A percentile compares a stretch with the other conserved stretches of the same genome.
Conservation (phyloP, 2,888 invertebrate species). For the Drosophila diplacantha region DNA sequence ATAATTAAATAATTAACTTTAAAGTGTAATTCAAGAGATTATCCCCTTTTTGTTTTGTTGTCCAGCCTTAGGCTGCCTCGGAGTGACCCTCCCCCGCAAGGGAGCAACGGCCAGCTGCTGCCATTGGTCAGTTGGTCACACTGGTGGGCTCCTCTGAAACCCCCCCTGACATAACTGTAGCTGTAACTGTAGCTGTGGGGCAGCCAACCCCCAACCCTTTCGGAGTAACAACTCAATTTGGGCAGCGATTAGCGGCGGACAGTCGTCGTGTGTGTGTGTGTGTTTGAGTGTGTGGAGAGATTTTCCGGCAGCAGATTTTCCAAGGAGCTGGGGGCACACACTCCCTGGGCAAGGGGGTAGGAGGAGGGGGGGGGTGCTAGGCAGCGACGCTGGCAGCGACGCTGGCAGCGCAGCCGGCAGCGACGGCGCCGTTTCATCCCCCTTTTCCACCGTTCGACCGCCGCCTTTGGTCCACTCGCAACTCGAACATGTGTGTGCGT, state of each 20-base stretch:
- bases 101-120: neutral
- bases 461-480: conserved; percentile 61
- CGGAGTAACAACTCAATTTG: conserved; percentile 24
- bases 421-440: conserved; percentile 55
- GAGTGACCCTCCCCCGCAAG: conserved; percentile 4
- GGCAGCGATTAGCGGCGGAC: conserved; percentile 34
- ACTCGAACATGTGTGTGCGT: conserved; percentile 48
- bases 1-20: conserved; percentile 3
- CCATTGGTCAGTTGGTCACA: conserved; percentile 13
- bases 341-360: neutral
- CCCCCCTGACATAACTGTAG: conserved; percentile 1
- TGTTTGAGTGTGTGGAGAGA: conserved; percentile 7
- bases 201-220: neutral
- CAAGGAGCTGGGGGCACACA: conserved; percentile 10
- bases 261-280: conserved; percentile 2
- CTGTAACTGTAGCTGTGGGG: conserved; percentile 1
- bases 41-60: neutral
- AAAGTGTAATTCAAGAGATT: neutral
- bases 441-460: conserved; percentile 42
- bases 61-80: no score
- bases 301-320: conserved; percentile 18
- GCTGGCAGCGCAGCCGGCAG: conserved; percentile 30
- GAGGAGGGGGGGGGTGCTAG: neutral
- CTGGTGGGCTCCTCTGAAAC: neutral
- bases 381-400: conserved; percentile 20